Evolutionary conservation across 2,797 vertebrate species (phyloP).

Genomic region (Alauda arvensis): DNA sequence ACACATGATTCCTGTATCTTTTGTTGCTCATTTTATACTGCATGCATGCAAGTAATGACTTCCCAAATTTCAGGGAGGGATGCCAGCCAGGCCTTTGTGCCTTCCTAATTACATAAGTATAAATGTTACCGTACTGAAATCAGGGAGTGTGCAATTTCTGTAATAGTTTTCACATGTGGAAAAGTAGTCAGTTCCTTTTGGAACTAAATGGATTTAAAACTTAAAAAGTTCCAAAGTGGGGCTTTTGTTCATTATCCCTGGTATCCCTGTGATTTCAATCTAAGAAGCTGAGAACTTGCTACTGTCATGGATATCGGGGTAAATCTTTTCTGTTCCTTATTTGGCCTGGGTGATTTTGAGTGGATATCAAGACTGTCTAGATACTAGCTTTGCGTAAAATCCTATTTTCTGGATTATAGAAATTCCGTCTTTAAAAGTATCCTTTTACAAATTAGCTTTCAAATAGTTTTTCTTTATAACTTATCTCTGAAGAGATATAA

Average conservation of each 20-base stretch:
- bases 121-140: not conserved
- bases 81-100: not conserved
- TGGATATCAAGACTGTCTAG: not conserved
- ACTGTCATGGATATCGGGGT: not conserved
- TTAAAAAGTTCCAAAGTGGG: not conserved
- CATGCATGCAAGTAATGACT: fast-evolving
- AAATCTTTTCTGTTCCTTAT: not conserved
- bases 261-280: not conserved
- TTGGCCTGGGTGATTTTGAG: not conserved
- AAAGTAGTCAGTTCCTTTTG: not conserved
- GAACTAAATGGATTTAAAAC: not conserved
- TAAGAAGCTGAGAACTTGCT: not conserved
- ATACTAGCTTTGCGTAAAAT: not conserved
- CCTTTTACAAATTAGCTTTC: not conserved
- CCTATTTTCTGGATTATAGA: not conserved
- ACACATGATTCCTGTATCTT: not conserved
- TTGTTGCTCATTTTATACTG: not conserved
- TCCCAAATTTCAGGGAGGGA: not conserved
- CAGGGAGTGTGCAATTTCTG: not conserved
- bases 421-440: not conserved
- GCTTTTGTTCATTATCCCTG: not conserved
- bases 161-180: not conserved
- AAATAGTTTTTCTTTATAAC: not conserved
- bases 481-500: not conserved
- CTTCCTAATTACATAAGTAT: not conserved